These are phyloP conservation scores for Cladopsammia gracilis DNA, from an alignment of 64 coral and sea anemone species.

Conservation along the genomic window DNA sequence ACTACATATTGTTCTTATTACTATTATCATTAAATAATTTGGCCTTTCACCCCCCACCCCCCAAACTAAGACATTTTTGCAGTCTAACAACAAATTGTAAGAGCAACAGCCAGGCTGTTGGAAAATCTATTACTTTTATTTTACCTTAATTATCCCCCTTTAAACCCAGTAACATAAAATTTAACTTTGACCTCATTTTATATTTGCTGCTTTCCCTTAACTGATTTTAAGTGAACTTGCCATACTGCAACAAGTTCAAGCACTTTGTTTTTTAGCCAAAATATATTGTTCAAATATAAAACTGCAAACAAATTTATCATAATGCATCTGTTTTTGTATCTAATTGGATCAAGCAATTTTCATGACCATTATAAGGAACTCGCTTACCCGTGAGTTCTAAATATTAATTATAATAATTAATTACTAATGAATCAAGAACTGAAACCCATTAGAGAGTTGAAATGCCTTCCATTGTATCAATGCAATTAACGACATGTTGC, in stretches of 20 bases:
- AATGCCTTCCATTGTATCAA: no score
- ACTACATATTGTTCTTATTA: no score
- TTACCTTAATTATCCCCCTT: not conserved
- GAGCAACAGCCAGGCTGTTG: not conserved
- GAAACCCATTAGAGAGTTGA: no score
- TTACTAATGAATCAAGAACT: no score
- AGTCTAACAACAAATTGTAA: not conserved
- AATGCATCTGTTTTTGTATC: not conserved
- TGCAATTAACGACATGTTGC: no score
- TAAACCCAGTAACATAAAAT: not conserved
- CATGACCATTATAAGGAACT: no score
- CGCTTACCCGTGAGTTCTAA: no score
- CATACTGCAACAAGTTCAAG: not conserved
- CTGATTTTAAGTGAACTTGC: not conserved
- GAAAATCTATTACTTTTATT: not conserved
- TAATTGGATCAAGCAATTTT: no score
- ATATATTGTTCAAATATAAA: slow-evolving; percentile 8
- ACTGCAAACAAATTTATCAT: not conserved
- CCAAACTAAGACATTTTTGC: no score
- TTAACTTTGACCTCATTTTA: not conserved
- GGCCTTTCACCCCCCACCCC: no score
- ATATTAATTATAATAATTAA: no score
- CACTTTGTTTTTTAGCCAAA: slow-evolving; percentile 11
- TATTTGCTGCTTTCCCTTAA: not conserved
- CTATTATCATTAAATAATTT: no score